These are phyloP conservation scores for Esox masquinongy DNA, from an alignment of 2,797 vertebrate genomes.

Conservation along the genomic window DNA sequence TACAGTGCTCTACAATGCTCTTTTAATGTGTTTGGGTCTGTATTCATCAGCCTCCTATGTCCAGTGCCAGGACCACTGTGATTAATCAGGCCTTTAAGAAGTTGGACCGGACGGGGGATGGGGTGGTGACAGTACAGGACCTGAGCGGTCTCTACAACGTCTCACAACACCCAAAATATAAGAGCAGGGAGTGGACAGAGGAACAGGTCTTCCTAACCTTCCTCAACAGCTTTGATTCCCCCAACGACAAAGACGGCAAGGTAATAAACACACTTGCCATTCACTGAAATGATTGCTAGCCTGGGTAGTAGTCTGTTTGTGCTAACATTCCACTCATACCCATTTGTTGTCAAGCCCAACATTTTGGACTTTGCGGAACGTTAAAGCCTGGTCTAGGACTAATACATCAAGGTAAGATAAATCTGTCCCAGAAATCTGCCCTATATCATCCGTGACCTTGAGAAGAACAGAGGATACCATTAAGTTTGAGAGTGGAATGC, in stretches of 20 bases:
- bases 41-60: conserved; percentile 64
- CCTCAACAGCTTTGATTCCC: conserved; percentile 74
- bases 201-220: conserved; percentile 73
- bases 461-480: not conserved
- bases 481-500: not conserved
- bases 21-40: not conserved
- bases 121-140: conserved; percentile 70
- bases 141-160: conserved; percentile 69
- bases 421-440: not conserved
- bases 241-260: conserved; percentile 72
- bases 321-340: not conserved
- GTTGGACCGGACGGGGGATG: conserved; percentile 70
- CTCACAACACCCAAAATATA: conserved; percentile 69
- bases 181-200: conserved; percentile 72
- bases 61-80: conserved; percentile 60
- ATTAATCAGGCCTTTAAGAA: conserved; percentile 70
- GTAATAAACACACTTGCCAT: conserved; percentile 41
- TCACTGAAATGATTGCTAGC: not conserved
- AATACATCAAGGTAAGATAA: too few relatives aligned
- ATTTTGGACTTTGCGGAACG: not conserved
- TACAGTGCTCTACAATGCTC: not conserved
- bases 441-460: not conserved
- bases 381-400: too few relatives aligned
- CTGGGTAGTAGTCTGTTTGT: not conserved
- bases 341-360: not conserved